Evolutionary conservation across 2,797 vertebrate genomes (phyloP), one percentile per base, ranked within the genome.

Genomic region (Megalops cyprinoides): DNA sequence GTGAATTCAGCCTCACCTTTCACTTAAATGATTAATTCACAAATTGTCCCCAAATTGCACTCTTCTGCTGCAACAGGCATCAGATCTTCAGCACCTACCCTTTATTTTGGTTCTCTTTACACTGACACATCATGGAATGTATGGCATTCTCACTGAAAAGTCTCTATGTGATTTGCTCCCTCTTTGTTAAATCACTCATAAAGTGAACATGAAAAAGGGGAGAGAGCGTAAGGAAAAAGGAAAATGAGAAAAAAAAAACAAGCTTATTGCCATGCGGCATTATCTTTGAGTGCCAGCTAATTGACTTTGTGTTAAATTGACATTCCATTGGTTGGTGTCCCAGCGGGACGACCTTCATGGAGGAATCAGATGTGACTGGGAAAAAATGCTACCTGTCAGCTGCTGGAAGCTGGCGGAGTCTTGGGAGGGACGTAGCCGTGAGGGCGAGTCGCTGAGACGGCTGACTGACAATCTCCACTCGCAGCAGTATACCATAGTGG

Each of bases 261-360:
- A 84, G 42, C 82, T 83, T 62, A 79, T 79, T 75, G 46, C 60
- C 77, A 58, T 81, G 81, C 34, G 71, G 80, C 46, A 49, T 71
- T 65, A 83, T 83, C 82, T 78, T 75, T 84, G 83, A 84, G 87
- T 77, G 82, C 58, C 81, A 74, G 84, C 83, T 90, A 90, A 91
- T 90, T 89, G 88, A 84, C 87, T 90, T 89, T 87, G 85, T 86
- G 87, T 87, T 87, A 84, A 88, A 87, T 84, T 86, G 85, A 81
- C 84, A 83, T 88, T 88, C 84, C 76, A 86, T 83, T 85, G 86
- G 82, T 88, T 18, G 23, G 79, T 87, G 83, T 78, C 80, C 85
- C 84, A 84, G 89, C 87, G 89, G 71, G 69, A 78, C 90, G 88
- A 92, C 91, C 89, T 91, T 92, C 87, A 84, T 73, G 12, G 20